Percentiles rank a stretch among this genome's conserved stretches.
phyloP scores from a whole-genome alignment of 1,140 invertebrate genomes.

The Drosophila obscura region DNA sequence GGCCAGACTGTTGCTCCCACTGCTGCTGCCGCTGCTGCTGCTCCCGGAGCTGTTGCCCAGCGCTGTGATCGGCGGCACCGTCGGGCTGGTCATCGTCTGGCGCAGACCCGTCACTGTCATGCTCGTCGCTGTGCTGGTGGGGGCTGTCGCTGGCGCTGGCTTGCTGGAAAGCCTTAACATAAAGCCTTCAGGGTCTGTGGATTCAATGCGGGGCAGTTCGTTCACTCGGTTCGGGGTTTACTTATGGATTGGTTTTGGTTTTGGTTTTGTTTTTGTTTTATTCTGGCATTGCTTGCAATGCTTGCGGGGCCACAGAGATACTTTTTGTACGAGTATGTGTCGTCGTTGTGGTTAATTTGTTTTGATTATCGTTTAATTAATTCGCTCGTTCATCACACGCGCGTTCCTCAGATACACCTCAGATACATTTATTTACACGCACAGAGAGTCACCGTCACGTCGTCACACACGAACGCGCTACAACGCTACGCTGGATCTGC shows the following conservation, averaged over 20 bases:
- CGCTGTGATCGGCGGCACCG: slow-evolving; percentile 79
- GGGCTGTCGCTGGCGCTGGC: slow-evolving; percentile 28
- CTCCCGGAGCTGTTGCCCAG: slow-evolving; percentile 44
- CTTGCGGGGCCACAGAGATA: slow-evolving; percentile 3
- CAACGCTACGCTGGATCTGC: slow-evolving; percentile 10
- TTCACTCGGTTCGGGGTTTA: slow-evolving; percentile 5
- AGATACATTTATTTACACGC: slow-evolving; percentile 24
- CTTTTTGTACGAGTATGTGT: slow-evolving; percentile 23
- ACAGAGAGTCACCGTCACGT: slow-evolving; percentile 14
- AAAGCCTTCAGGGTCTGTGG: slow-evolving; percentile 48
- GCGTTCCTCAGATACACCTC: background rate
- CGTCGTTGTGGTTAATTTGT: slow-evolving; percentile 62
- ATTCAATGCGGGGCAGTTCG: slow-evolving; percentile 10
- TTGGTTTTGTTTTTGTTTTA: slow-evolving; percentile 22
- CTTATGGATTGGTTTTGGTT: slow-evolving; percentile 20
- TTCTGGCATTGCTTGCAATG: slow-evolving; percentile 45
- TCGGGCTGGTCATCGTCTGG: slow-evolving; percentile 84
- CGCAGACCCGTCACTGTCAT: slow-evolving; percentile 84
- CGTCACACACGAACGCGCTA: slow-evolving; percentile 25
- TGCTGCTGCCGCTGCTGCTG: slow-evolving; percentile 56
- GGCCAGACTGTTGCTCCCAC: slow-evolving; percentile 41
- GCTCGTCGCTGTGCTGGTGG: slow-evolving; percentile 42
- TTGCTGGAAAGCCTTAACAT: slow-evolving; percentile 72
- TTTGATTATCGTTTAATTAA: slow-evolving; percentile 80
- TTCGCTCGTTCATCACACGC: slow-evolving; percentile 71